Evolutionary conservation across 2,888 invertebrate species (phyloP).

Genomic region (Zootermopsis nevadensis): DNA sequence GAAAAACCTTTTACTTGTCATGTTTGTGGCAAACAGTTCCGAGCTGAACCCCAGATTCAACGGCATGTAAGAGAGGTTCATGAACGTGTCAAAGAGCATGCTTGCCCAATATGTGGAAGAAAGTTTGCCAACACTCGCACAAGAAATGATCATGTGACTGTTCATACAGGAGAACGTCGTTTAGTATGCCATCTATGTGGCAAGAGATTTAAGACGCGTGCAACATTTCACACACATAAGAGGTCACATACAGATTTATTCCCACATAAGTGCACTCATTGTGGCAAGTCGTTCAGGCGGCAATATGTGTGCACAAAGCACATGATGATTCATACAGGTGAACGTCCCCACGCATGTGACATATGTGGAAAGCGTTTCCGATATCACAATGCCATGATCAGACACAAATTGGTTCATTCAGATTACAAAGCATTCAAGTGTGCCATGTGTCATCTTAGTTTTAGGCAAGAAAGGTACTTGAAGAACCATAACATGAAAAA

Average conservation of each 20-base stretch:
- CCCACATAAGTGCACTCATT: constrained; percentile 70
- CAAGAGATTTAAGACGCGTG: constrained; percentile 73
- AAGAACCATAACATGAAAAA: constrained; percentile 33
- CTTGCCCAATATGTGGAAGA: constrained; percentile 65
- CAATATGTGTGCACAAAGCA: constrained; percentile 68
- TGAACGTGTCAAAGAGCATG: constrained; percentile 63
- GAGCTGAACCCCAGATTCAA: constrained; percentile 70
- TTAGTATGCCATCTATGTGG: constrained; percentile 65
- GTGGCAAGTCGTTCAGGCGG: constrained; percentile 68
- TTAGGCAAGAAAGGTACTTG: constrained; percentile 66
- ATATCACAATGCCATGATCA: constrained; percentile 47
- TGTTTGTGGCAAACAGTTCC: constrained; percentile 74
- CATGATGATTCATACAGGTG: constrained; percentile 65
- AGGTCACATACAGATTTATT: constrained; percentile 69
- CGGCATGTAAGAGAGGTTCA: constrained; percentile 68
- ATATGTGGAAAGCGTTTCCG: constrained; percentile 61
- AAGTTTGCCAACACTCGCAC: constrained; percentile 66
- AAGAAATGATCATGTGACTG: constrained; percentile 62
- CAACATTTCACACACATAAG: constrained; percentile 72
- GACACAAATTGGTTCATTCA: constrained; percentile 66
- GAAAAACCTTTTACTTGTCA: constrained; percentile 76
- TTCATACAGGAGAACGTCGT: constrained; percentile 60
- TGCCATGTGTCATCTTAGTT: constrained; percentile 54
- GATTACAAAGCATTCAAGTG: constrained; percentile 60
- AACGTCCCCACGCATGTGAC: constrained; percentile 66